phyloP scores from a whole-genome alignment of 1,140 invertebrate genomes.

The Drosophila navojoa region DNA sequence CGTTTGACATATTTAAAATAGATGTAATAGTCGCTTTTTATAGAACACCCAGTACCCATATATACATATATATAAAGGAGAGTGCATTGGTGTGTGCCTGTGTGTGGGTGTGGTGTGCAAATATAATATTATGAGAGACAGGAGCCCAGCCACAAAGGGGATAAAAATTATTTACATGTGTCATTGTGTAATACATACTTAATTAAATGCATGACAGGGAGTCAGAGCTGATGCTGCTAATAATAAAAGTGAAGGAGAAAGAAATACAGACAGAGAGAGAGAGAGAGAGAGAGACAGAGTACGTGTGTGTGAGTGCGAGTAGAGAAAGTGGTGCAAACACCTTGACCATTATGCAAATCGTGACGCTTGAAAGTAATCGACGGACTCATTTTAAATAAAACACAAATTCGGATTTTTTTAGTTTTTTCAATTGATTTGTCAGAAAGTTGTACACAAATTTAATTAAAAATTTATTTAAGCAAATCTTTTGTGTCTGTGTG shows the following conservation, averaged over 20 bases:
- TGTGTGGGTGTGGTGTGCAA: slow-evolving; percentile 3
- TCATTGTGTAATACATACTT: slow-evolving; percentile 14
- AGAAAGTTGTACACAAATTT: slow-evolving; percentile 76
- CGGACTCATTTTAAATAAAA: slow-evolving; percentile 52
- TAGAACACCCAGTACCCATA: slow-evolving; percentile 20
- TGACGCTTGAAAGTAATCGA: slow-evolving; percentile 71
- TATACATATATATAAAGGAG: neutral
- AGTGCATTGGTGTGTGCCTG: neutral
- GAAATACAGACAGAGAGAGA: slow-evolving; percentile 2
- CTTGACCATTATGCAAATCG: slow-evolving; percentile 43
- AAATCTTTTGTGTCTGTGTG: slow-evolving; percentile 61
- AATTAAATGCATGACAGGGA: slow-evolving; percentile 8
- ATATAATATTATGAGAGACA: no score
- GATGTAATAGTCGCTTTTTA: slow-evolving; percentile 32
- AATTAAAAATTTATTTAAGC: slow-evolving; percentile 80
- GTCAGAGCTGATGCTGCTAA: slow-evolving; percentile 20
- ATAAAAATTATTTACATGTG: slow-evolving; percentile 57
- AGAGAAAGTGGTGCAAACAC: slow-evolving; percentile 26
- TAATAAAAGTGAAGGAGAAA: slow-evolving; percentile 9
- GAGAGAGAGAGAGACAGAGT: slow-evolving; percentile 4
- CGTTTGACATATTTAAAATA: slow-evolving; percentile 59
- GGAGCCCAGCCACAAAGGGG: slow-evolving; percentile 13
- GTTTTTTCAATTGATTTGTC: slow-evolving; percentile 58
- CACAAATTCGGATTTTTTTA: slow-evolving; percentile 44
- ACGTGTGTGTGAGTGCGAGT: neutral